These are phyloP conservation scores for Hydraecia micacea DNA, from an alignment of 2,888 invertebrate genomes.

Conservation along the genomic window DNA sequence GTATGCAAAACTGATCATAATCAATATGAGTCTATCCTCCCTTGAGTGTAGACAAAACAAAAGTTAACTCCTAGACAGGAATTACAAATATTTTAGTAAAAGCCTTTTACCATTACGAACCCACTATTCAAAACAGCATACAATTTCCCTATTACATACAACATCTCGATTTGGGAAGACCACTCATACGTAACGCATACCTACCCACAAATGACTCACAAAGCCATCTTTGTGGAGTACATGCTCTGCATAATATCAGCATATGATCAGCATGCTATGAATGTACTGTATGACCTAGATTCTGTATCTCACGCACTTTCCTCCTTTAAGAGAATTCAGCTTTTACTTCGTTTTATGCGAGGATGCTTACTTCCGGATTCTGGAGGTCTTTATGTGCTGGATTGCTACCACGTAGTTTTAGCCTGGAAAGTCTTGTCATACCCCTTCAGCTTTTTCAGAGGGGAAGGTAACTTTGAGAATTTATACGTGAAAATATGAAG, in stretches of 20 bases:
- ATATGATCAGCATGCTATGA: constrained; percentile 34
- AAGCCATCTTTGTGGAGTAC: constrained; percentile 30
- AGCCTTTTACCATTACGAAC: neutral
- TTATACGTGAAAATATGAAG: neutral
- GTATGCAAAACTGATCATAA: neutral
- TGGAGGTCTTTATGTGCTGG: neutral
- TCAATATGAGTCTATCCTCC: neutral
- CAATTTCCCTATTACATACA: constrained; percentile 44
- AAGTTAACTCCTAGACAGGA: too few relatives aligned
- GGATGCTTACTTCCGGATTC: neutral
- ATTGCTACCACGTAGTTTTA: neutral
- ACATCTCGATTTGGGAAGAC: constrained; percentile 52
- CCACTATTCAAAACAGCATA: constrained; percentile 12
- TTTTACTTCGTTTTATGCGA: neutral
- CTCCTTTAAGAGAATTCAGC: constrained; percentile 6
- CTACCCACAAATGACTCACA: constrained; percentile 43
- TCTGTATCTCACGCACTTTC: constrained; percentile 43
- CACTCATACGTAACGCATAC: constrained; percentile 34
- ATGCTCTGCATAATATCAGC: constrained; percentile 47
- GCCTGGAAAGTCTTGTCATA: neutral
- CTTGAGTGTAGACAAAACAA: neutral
- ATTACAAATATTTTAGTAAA: constrained; percentile 8
- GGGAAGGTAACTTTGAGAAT: neutral
- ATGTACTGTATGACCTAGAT: constrained; percentile 43
- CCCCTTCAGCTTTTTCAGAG: neutral